A percentile compares a stretch with the other conserved stretches of the same genome.
phyloP scores from a whole-genome alignment of 2,113 vertebrate genomes.

The Salvelinus fontinalis region DNA sequence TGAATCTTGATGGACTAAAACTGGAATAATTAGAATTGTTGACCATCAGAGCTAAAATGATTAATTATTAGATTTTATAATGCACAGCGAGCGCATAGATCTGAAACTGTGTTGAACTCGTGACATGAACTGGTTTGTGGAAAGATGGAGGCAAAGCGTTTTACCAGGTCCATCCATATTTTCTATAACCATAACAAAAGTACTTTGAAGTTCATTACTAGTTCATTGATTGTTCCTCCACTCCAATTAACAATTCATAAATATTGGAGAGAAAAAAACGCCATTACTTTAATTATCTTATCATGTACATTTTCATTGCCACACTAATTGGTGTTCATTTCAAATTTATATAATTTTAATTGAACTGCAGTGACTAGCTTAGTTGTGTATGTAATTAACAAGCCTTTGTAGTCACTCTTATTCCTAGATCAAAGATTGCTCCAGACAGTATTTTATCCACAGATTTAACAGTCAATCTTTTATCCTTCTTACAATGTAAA shows the following conservation, averaged over 20 bases:
- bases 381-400: conserved; percentile 63
- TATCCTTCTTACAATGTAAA: no score
- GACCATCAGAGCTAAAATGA: no score
- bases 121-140: background rate
- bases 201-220: conserved; percentile 22
- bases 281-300: conserved; percentile 69
- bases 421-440: conserved; percentile 52
- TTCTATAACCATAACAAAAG: background rate
- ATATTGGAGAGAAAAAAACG: conserved; percentile 67
- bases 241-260: conserved; percentile 62
- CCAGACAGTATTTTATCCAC: background rate
- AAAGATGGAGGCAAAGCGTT: background rate
- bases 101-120: background rate
- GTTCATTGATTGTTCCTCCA: conserved; percentile 53
- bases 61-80: no score
- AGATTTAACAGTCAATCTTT: background rate
- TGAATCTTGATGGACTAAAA: no score
- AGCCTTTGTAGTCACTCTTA: conserved; percentile 51
- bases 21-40: no score
- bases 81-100: background rate
- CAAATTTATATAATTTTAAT: conserved; percentile 75
- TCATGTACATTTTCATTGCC: conserved; percentile 61
- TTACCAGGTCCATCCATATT: background rate
- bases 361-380: conserved; percentile 63
- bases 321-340: conserved; percentile 72